Percentiles rank a stretch among this genome's conserved stretches.
phyloP scores from a whole-genome alignment of 2,797 vertebrate genomes.

The Acanthurus lineatus region DNA sequence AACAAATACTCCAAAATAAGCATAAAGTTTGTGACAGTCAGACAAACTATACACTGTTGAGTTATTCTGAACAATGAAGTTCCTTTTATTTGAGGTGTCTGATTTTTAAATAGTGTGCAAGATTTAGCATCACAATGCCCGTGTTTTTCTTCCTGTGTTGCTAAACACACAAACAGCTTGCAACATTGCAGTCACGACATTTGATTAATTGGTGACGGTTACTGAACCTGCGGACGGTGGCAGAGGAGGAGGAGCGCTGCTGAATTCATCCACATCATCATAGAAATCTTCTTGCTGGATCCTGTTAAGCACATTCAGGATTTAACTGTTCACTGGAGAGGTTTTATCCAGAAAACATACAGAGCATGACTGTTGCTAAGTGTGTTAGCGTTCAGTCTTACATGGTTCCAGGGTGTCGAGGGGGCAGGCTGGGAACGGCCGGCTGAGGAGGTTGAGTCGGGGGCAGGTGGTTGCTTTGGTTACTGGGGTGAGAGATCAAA shows the following conservation, averaged over 20 bases:
- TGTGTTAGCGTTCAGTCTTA: conserved; percentile 53
- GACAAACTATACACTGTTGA: too few relatives aligned
- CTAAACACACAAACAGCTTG: neutral
- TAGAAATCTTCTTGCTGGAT: conserved; percentile 78
- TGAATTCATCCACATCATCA: conserved; percentile 79
- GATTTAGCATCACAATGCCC: neutral
- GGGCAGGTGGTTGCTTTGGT: conserved; percentile 58
- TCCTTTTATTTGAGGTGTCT: neutral
- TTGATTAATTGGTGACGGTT: neutral
- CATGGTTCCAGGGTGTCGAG: conserved; percentile 76
- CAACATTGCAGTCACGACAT: neutral
- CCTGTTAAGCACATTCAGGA: conserved; percentile 53
- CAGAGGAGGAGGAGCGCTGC: conserved; percentile 69
- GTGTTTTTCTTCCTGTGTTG: conserved; percentile 8
- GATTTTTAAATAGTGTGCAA: neutral
- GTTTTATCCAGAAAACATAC: neutral
- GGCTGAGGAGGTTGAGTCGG: conserved; percentile 42
- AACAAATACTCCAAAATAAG: neutral
- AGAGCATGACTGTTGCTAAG: neutral
- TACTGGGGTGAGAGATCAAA: conserved; percentile 67
- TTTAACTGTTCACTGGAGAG: neutral
- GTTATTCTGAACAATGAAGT: neutral
- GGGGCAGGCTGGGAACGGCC: conserved; percentile 79
- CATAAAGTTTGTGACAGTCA: too few relatives aligned
- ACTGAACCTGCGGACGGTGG: conserved; percentile 72